A percentile compares a stretch with the other conserved stretches of the same genome.
phyloP scores from a whole-genome alignment of 2,113 vertebrate species.

The Petrocephalus zakoni region DNA sequence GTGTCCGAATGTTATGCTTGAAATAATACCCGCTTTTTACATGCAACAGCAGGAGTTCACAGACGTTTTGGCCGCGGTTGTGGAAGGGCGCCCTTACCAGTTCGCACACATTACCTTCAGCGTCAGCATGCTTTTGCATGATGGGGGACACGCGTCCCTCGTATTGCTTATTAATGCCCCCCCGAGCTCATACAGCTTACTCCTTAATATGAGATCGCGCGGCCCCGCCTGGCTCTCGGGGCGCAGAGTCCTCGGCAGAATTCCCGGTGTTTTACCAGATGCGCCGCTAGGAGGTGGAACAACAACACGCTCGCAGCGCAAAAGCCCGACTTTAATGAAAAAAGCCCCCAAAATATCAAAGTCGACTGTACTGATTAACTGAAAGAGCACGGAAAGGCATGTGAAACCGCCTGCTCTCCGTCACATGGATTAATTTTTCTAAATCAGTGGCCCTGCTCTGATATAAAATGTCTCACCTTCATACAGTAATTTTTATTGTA shows the following conservation, averaged over 20 bases:
- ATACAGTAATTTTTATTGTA: not conserved
- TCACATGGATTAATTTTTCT: not conserved
- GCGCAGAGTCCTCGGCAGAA: not conserved
- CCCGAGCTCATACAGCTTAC: not conserved
- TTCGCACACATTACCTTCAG: not conserved
- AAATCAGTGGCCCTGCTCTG: not conserved
- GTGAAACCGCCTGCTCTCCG: not conserved
- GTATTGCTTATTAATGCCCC: not conserved
- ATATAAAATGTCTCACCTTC: not conserved
- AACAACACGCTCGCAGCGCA: constrained; percentile 32
- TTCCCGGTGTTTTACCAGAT: not conserved
- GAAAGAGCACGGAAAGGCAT: not conserved
- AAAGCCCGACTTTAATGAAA: not conserved
- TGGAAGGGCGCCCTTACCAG: not conserved
- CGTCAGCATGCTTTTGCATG: not conserved
- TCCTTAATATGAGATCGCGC: not conserved
- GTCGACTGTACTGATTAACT: not conserved
- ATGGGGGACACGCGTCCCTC: not conserved
- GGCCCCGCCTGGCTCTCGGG: not conserved
- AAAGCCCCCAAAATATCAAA: not conserved
- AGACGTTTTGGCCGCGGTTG: not conserved
- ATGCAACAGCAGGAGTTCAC: not conserved
- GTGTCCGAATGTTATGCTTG: not conserved
- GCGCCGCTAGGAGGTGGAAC: constrained; percentile 61
- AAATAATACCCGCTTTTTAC: not conserved